Conservation (phyloP, 2,888 invertebrate genomes). For the Epistrophe grossulariae region DNA sequence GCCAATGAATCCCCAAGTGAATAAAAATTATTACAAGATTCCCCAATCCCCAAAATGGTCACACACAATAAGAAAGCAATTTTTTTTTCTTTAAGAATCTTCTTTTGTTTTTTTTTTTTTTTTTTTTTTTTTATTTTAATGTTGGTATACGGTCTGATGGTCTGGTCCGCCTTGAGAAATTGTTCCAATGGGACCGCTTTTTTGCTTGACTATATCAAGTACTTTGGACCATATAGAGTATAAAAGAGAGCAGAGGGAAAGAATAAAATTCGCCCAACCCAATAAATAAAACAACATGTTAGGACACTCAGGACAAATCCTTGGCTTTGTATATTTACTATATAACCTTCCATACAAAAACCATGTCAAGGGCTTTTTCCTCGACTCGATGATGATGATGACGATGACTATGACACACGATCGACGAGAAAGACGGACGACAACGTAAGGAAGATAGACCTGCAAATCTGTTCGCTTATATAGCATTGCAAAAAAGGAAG, state of each 20-base stretch:
- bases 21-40: conserved; percentile 75
- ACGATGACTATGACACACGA: neutral
- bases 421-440: neutral
- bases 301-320: conserved; percentile 74
- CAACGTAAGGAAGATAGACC: neutral
- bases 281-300: conserved; percentile 76
- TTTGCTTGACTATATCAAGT: conserved; percentile 35
- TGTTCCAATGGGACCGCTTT: conserved; percentile 60
- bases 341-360: conserved; percentile 40
- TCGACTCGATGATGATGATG: neutral
- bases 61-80: conserved; percentile 74
- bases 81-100: conserved; percentile 54
- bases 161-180: conserved; percentile 50
- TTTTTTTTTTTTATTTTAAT: conserved; percentile 24
- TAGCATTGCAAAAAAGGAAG: conserved; percentile 48
- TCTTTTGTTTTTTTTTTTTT: conserved; percentile 51
- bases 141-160: conserved; percentile 2
- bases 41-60: conserved; percentile 68
- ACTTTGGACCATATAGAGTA: neutral
- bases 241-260: neutral
- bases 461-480: conserved; percentile 48
- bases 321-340: conserved; percentile 23
- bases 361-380: conserved; percentile 73
- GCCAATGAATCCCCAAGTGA: conserved; percentile 68
- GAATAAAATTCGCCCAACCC: conserved; percentile 47